phyloP scores from a whole-genome alignment of 2,888 invertebrate species.

The Xylocampa areola region DNA sequence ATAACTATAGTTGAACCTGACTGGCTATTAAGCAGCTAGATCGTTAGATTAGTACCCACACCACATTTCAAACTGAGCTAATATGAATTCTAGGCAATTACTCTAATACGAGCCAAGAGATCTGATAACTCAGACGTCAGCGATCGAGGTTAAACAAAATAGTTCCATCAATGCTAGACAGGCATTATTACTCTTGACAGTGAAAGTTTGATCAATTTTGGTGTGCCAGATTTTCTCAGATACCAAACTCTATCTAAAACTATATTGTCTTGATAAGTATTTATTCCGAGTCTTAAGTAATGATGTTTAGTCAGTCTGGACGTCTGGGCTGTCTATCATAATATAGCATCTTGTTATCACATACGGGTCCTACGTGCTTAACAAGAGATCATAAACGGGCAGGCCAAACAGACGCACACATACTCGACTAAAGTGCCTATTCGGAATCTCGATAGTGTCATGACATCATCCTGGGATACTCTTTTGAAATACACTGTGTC shows the following conservation, averaged over 20 bases:
- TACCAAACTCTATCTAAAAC: constrained; percentile 35
- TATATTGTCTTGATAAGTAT: constrained; percentile 23
- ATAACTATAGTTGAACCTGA: constrained; percentile 54
- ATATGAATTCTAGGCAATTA: constrained; percentile 42
- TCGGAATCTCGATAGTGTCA: constrained; percentile 31
- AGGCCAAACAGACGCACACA: constrained; percentile 48
- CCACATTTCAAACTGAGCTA: constrained; percentile 48
- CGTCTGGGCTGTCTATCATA: constrained; percentile 79
- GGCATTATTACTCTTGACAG: constrained; percentile 59
- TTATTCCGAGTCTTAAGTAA: constrained; percentile 31
- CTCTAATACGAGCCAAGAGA: constrained; percentile 12
- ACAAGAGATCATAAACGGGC: constrained; percentile 60
- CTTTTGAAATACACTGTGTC: constrained; percentile 28
- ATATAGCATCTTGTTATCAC: constrained; percentile 69
- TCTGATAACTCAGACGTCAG: constrained; percentile 28
- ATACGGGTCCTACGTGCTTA: constrained; percentile 63
- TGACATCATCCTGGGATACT: constrained; percentile 50
- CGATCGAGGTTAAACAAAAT: constrained; percentile 34
- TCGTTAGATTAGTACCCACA: constrained; percentile 57
- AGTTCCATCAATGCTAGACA: constrained; percentile 42
- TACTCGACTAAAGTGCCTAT: constrained; percentile 46
- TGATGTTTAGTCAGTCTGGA: constrained; percentile 59
- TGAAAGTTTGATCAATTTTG: constrained; percentile 60
- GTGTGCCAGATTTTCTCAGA: constrained; percentile 43
- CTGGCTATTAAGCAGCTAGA: constrained; percentile 62